Conservation (phyloP, 2,113 vertebrate genomes). For the Neolamprologus caudopunctatus region DNA sequence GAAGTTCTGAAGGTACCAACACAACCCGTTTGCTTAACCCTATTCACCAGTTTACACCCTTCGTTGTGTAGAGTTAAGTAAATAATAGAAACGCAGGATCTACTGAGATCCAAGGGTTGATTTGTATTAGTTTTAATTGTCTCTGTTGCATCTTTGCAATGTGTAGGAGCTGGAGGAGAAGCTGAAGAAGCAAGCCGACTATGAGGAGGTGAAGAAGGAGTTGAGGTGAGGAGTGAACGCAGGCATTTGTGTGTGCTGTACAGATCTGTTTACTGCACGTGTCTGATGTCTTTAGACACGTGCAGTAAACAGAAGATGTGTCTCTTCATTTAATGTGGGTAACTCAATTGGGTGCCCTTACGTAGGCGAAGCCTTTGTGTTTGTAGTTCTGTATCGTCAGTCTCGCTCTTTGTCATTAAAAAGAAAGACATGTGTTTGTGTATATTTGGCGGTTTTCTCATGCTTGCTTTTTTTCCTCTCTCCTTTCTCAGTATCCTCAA, state of each 20-base stretch:
- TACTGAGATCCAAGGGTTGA: not conserved
- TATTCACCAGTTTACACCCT: not conserved
- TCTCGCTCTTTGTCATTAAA: not conserved
- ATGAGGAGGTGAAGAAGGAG: conserved; percentile 98
- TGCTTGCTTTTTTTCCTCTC: not conserved
- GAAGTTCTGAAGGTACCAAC: conserved; percentile 80
- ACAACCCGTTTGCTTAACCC: not conserved
- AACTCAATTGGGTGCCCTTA: not conserved
- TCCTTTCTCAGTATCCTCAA: conserved; percentile 85
- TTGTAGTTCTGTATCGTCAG: not conserved
- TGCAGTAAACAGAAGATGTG: not conserved
- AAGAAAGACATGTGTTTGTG: not conserved
- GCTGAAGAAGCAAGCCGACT: conserved; percentile 91
- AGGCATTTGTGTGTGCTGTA: not conserved
- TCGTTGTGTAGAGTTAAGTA: not conserved
- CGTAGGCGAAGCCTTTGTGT: not conserved
- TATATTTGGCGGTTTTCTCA: not conserved
- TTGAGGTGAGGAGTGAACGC: conserved; percentile 77
- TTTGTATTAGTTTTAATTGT: not conserved
- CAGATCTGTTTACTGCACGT: not conserved
- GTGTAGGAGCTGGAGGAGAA: conserved; percentile 95
- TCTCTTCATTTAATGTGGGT: conserved; percentile 10
- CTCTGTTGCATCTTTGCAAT: conserved; percentile 9
- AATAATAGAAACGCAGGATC: not conserved
- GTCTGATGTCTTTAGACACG: conserved; percentile 18